A percentile compares a stretch with the other conserved stretches of the same genome.
Evolutionary conservation across 35 echinoderm and acorn worm species (phyloP).

Genomic region (Anneissia japonica): DNA sequence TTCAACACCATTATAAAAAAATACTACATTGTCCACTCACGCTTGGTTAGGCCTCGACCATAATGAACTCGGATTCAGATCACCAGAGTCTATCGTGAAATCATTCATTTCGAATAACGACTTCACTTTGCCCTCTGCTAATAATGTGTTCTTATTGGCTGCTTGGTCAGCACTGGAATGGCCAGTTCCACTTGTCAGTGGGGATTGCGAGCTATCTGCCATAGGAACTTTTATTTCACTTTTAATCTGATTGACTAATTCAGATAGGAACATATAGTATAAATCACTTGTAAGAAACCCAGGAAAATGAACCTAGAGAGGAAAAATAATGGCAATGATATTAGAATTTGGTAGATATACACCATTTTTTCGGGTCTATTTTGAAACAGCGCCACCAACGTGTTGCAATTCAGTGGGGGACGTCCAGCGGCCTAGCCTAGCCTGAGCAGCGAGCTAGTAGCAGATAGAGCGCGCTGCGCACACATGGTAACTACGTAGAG

Average conservation of each 20-base stretch:
- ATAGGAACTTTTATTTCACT: constrained; percentile 34
- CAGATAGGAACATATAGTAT: constrained; percentile 82
- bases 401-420: too few species aligned
- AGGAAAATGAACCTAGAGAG: constrained; percentile 70
- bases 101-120: constrained; percentile 76
- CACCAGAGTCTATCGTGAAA: constrained; percentile 65
- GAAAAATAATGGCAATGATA: not conserved
- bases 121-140: constrained; percentile 90
- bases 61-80: constrained; percentile 80
- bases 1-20: too few species aligned
- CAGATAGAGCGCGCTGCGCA: too few species aligned
- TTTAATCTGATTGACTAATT: constrained; percentile 83
- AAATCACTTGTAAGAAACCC: constrained; percentile 84
- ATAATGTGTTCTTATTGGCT: constrained; percentile 61
- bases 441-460: too few species aligned
- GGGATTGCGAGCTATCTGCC: constrained; percentile 5
- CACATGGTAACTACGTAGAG: too few species aligned
- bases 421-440: too few species aligned
- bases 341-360: not conserved
- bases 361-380: not conserved
- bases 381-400: too few species aligned
- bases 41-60: constrained; percentile 69
- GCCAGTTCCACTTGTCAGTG: constrained; percentile 16
- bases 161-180: constrained; percentile 23
- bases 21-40: constrained; percentile 17